phyloP scores from a whole-genome alignment of 53 echinoderm and acorn worm species.

The Antedon mediterranea region DNA sequence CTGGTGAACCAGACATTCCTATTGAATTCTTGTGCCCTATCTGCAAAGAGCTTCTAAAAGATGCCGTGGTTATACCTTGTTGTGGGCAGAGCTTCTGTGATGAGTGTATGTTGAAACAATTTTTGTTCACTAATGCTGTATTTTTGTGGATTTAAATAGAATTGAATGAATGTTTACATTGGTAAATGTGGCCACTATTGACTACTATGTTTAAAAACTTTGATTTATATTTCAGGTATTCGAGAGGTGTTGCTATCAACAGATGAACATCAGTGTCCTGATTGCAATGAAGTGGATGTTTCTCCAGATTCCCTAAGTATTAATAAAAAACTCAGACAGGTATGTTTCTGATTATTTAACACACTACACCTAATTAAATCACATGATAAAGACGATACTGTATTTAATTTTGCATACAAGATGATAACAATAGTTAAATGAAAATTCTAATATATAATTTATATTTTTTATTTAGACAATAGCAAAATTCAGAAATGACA shows the following conservation, averaged over 20 bases:
- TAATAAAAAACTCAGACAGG: constrained; percentile 84
- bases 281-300: constrained; percentile 80
- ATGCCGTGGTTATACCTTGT: constrained; percentile 92
- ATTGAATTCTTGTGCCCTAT: constrained; percentile 58
- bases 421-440: too few relatives aligned
- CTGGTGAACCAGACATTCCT: constrained; percentile 56
- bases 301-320: constrained; percentile 85
- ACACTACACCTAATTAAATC: too few relatives aligned
- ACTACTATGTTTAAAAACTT: neutral
- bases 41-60: constrained; percentile 66
- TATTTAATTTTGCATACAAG: too few relatives aligned
- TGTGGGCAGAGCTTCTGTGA: constrained; percentile 98
- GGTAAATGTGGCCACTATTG: too few relatives aligned
- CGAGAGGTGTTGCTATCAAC: constrained; percentile 72
- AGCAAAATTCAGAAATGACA: neutral
- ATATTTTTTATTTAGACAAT: constrained; percentile 2
- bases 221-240: constrained; percentile 44
- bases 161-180: too few relatives aligned
- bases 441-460: too few relatives aligned
- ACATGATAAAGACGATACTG: too few relatives aligned
- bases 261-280: constrained; percentile 81
- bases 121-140: too few relatives aligned
- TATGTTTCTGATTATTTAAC: neutral
- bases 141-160: too few relatives aligned
- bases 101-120: constrained; percentile 64